phyloP scores from a whole-genome alignment of 2,888 invertebrate genomes.

The Acanthacorydalis orientalis region DNA sequence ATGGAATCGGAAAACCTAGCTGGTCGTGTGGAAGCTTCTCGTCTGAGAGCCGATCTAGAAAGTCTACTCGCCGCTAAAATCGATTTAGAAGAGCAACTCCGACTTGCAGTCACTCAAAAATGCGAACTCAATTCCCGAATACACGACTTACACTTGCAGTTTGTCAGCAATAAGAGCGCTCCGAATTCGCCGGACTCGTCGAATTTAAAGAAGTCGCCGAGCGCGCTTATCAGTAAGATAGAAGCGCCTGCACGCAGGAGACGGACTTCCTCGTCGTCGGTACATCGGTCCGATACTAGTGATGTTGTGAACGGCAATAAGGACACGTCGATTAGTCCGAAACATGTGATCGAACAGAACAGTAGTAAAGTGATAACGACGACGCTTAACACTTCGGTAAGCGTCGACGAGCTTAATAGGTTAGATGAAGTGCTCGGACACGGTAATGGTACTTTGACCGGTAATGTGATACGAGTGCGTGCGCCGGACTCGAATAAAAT shows the following conservation, averaged over 20 bases:
- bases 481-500: conserved; percentile 58
- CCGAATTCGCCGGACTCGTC: conserved; percentile 19
- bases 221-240: background rate
- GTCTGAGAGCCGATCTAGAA: conserved; percentile 45
- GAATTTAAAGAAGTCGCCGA: background rate
- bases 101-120: conserved; percentile 35
- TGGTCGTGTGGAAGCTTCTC: conserved; percentile 43
- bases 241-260: conserved; percentile 3
- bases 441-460: conserved; percentile 27
- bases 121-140: conserved; percentile 38
- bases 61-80: conserved; percentile 36
- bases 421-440: conserved; percentile 51
- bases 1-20: conserved; percentile 60
- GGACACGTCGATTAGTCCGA: conserved; percentile 18
- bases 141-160: conserved; percentile 33
- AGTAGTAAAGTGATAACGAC: conserved; percentile 10
- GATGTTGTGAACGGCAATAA: conserved; percentile 12
- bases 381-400: conserved; percentile 4
- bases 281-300: conserved; percentile 7
- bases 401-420: conserved; percentile 31
- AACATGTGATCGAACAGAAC: conserved; percentile 16
- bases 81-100: conserved; percentile 41
- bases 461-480: conserved; percentile 35
- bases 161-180: conserved; percentile 26
- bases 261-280: conserved; percentile 1